These are phyloP conservation scores for Bruchidius siliquastri DNA, from an alignment of 2,888 invertebrate genomes.

Conservation along the genomic window DNA sequence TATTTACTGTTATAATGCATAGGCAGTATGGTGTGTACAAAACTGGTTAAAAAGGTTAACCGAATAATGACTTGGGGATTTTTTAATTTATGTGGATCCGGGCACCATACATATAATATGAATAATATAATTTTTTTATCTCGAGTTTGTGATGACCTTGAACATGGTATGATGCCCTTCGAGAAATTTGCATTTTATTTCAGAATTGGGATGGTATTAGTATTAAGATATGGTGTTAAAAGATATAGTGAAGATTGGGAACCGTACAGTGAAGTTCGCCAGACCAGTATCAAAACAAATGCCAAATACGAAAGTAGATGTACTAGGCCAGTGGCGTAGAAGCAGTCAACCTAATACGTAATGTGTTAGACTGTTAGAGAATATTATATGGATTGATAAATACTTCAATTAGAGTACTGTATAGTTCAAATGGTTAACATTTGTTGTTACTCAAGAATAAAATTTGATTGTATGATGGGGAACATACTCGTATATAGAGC, in stretches of 20 bases:
- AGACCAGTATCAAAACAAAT: no score
- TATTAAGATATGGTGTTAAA: not conserved
- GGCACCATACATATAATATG: not conserved
- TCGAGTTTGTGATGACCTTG: not conserved
- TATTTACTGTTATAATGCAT: not conserved
- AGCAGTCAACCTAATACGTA: no score
- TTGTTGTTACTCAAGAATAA: no score
- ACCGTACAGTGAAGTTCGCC: no score
- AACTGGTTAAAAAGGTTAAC: not conserved
- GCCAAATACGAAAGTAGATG: no score
- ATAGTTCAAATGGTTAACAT: no score
- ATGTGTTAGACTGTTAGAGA: no score
- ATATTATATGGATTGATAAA: no score
- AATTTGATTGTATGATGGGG: no score
- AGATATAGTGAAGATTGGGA: not conserved
- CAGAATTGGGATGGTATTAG: not conserved
- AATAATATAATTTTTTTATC: not conserved
- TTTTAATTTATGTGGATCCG: not conserved
- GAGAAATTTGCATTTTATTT: not conserved
- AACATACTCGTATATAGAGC: no score
- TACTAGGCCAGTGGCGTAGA: no score
- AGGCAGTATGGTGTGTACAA: not conserved
- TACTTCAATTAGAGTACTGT: no score
- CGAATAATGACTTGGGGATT: not conserved
- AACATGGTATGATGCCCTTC: not conserved